These are phyloP conservation scores for Drosophila arawakana DNA, from an alignment of 1,140 invertebrate genomes.

Conservation along the genomic window DNA sequence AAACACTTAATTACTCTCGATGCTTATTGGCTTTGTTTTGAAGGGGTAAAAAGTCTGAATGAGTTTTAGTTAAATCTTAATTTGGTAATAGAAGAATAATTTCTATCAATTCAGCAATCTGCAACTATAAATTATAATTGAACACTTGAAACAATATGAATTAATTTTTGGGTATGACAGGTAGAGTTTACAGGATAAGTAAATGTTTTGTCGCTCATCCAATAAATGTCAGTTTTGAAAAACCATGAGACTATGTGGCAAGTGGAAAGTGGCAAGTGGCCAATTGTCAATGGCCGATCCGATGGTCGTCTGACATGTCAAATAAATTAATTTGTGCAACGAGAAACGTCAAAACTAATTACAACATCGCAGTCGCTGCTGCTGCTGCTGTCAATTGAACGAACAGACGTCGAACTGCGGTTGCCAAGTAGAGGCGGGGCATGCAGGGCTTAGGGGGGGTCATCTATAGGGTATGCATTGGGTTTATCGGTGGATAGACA, in stretches of 20 bases:
- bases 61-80: too few relatives aligned
- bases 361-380: constrained; percentile 56
- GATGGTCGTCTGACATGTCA: constrained; percentile 79
- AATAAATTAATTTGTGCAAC: constrained; percentile 84
- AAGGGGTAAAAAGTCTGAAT: too few relatives aligned
- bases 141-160: constrained; percentile 2
- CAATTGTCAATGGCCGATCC: constrained; percentile 63
- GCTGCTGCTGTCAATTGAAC: constrained; percentile 62
- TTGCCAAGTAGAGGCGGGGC: constrained; percentile 11
- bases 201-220: constrained; percentile 58
- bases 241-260: constrained; percentile 54
- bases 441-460: background rate
- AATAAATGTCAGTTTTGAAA: constrained; percentile 73
- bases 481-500: constrained; percentile 59
- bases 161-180: constrained; percentile 28
- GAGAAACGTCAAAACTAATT: constrained; percentile 84
- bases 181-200: constrained; percentile 17
- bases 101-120: background rate
- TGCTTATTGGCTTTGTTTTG: background rate
- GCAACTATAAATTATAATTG: background rate
- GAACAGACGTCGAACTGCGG: constrained; percentile 30
- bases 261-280: constrained; percentile 32
- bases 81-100: too few relatives aligned
- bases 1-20: constrained; percentile 37
- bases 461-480: constrained; percentile 4